Base-by-base conservation (phyloP, 2,888 invertebrate species). In the Apeira syringaria region DNA sequence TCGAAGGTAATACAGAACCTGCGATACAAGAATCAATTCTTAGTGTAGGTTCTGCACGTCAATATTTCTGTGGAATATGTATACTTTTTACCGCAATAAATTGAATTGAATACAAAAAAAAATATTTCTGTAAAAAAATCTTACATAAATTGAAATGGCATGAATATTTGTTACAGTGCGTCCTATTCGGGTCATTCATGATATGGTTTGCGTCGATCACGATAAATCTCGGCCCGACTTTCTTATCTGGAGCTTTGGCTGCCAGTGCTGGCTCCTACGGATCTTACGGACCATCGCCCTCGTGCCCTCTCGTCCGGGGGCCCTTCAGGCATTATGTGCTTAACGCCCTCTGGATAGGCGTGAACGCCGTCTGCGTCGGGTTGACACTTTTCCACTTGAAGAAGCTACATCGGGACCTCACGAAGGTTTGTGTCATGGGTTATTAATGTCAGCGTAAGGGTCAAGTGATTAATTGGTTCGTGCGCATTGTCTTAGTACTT, bases 191-290 rank as follows among this genome's bases (percentile, higher is more conserved):
- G 51, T 94, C 96, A 36, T 96, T 96, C 81, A 97, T 97, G 94
- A 97, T 97, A 72, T 97, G 97, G 97, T 97, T 97, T 85, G 96
- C 96, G 37, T 95, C 95, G 55, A 94, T 97, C 73, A 96, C 97
- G 35, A 95, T 97, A 77, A 97, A 97, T 87, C 92, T 97, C 61
- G 97, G 97, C 13, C 96, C 96, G 17, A 96, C 96, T 20, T 96
- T 96, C 84, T 90, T 96, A 67, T 95, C 93, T 69, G 96, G 96
- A 33, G 96, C 96, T 27, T 82, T 96, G 53, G 96, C 96, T 6
- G 95, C 95, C 44, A 95, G 95, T 67, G 94, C 94, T 3, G 94
- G 95, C 49, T 87, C 88, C 26, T 92, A 93, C 48, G 92, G 93
- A 8, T 94, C 95, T 61, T 94, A 95, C 62, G 89, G 89, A 1